Evolutionary conservation across 2,888 invertebrate species (phyloP), one percentile per base, ranked within the genome.

Genomic region (Colletes collaris): DNA sequence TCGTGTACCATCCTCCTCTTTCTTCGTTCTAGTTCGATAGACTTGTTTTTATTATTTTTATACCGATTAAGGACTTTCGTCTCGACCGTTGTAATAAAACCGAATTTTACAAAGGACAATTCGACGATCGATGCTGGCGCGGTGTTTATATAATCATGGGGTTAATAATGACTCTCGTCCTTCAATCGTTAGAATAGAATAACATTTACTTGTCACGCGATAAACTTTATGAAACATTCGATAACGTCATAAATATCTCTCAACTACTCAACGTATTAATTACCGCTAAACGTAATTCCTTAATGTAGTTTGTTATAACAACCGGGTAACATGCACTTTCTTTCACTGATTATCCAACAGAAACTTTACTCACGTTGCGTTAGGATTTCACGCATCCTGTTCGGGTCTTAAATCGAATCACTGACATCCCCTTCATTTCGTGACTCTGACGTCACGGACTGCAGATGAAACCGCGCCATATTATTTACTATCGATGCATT

Each of bases 371-470:
- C 58, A 67, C 46, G 40, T 72, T 53, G 37, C 40, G 46, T 56
- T 55, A 53, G 13, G 27, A 11, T 5, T 64, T 46, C 35, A 59
- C 19, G 8, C 4, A 63, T 52, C 44, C 6, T 3, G 44, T 49
- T 44, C 55, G 19, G 19, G 6, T 50, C 44, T 73, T 27, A 67
- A 46, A 74, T 73, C 67, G 62, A 78, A 73, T 68, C 59, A 52
- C 63, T 69, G 62, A 70, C 68, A 74, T 78, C 71, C 55, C 77
- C 58, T 56, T 71, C 40, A 50, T 63, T 67, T 16, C 53, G 53
- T 55, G 27, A 73, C 70, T 64, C 70, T 85, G 85, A 85, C 85
- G 85, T 85, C 83, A 85, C 58, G 58, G 67, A 81, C 73, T 85
- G 83, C 85, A 77, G 85, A 55, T 69, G 71, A 78, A 74, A 53